Percentiles rank a stretch among this genome's conserved stretches.
Evolutionary conservation across 2,113 vertebrate genomes (phyloP).

Genomic region (Otis tarda): DNA sequence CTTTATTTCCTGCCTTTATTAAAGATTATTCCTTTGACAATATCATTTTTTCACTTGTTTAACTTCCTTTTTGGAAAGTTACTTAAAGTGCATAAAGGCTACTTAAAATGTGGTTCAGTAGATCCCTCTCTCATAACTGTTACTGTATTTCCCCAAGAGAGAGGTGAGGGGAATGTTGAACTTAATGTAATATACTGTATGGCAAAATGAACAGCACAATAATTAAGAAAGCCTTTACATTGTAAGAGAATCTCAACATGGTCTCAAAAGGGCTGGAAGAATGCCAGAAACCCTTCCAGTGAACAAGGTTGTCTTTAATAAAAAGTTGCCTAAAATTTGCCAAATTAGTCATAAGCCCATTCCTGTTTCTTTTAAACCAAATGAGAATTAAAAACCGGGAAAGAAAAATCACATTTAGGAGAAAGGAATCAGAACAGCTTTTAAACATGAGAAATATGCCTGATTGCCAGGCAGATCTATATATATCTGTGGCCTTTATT

Average conservation of each 20-base stretch:
- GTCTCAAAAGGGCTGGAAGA: background rate
- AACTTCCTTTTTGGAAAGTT: background rate
- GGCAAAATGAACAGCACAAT: background rate
- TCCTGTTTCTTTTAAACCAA: slow-evolving; percentile 1
- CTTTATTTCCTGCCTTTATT: slow-evolving; percentile 26
- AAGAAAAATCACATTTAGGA: background rate
- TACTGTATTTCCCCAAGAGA: background rate
- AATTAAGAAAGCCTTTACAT: background rate
- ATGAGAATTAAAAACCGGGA: background rate
- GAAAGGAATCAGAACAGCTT: background rate
- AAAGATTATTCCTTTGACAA: slow-evolving; percentile 29
- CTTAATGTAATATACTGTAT: background rate
- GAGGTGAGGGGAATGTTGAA: background rate
- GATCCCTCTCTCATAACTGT: background rate
- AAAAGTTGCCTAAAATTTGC: background rate
- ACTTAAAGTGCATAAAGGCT: background rate
- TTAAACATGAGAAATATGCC: background rate
- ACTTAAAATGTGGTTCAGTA: background rate
- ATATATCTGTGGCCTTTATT: background rate
- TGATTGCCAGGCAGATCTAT: background rate
- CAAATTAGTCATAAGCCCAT: background rate
- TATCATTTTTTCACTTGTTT: background rate
- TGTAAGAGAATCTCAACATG: background rate
- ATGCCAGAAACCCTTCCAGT: background rate
- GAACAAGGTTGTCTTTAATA: background rate